phyloP scores from a whole-genome alignment of 2,113 vertebrate species.

The Colossoma macropomum region DNA sequence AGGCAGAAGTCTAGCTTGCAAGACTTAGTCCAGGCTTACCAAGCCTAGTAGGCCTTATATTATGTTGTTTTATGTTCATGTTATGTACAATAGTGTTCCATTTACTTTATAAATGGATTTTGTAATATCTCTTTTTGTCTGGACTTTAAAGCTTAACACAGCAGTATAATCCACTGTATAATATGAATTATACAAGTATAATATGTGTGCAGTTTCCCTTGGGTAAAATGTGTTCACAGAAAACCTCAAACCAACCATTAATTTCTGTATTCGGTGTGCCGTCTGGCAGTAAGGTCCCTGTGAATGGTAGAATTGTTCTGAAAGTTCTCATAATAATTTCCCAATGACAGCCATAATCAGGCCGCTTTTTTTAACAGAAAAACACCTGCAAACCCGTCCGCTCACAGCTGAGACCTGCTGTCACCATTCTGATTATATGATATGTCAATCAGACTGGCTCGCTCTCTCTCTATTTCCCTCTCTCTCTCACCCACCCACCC shows the following conservation, averaged over 20 bases:
- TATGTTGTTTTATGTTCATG: too few relatives aligned
- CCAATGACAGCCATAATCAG: slow-evolving; percentile 43
- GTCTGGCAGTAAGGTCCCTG: slow-evolving; percentile 2
- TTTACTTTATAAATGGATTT: not conserved
- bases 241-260: not conserved
- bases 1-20: too few relatives aligned
- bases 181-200: not conserved
- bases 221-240: not conserved
- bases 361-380: slow-evolving; percentile 19
- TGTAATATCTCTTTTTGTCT: not conserved
- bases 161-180: not conserved
- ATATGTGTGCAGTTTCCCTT: not conserved
- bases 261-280: slow-evolving; percentile 5
- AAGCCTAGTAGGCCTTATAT: too few relatives aligned
- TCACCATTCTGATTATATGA: slow-evolving; percentile 46
- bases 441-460: slow-evolving; percentile 25
- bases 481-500: not conserved
- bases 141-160: not conserved
- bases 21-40: too few relatives aligned
- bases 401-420: slow-evolving; percentile 31
- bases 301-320: slow-evolving; percentile 21
- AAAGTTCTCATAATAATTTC: slow-evolving; percentile 34
- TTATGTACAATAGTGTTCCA: not conserved
- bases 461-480: slow-evolving; percentile 8
- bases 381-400: slow-evolving; percentile 37